Conservation (phyloP, 2,113 vertebrate genomes). For the Lepidothrix coronata region DNA sequence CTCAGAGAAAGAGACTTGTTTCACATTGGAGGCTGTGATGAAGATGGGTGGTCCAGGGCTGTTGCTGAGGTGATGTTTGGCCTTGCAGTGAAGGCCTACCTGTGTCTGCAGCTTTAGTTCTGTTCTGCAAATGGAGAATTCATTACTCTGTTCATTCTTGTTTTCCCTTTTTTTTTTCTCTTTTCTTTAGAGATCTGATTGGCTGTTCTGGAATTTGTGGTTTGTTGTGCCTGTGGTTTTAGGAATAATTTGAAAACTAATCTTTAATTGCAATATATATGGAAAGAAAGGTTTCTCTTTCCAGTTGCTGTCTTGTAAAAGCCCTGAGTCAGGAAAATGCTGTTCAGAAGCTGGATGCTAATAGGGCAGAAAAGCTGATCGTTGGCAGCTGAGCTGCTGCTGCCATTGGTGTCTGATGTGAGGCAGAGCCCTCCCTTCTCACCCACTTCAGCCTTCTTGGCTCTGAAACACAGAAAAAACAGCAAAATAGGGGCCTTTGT, state of each 20-base stretch:
- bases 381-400: not conserved
- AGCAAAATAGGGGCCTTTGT: conserved; percentile 19
- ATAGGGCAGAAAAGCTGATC: conserved; percentile 8
- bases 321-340: conserved; percentile 1
- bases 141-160: not conserved
- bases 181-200: not conserved
- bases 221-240: not conserved
- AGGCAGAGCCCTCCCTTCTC: not conserved
- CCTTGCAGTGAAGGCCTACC: not conserved
- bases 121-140: not conserved
- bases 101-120: not conserved
- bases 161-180: not conserved
- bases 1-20: not conserved
- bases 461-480: not conserved
- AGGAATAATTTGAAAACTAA: not conserved
- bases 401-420: not conserved
- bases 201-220: not conserved
- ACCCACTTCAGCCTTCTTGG: conserved; percentile 28
- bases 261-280: not conserved
- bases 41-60: not conserved
- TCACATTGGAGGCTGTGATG: not conserved
- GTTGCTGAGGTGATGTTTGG: not conserved
- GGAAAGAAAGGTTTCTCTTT: not conserved
- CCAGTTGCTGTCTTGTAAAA: not conserved
- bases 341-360: not conserved